Base-by-base conservation (phyloP, 2,888 invertebrate genomes). In the Mylabris sibirica region DNA sequence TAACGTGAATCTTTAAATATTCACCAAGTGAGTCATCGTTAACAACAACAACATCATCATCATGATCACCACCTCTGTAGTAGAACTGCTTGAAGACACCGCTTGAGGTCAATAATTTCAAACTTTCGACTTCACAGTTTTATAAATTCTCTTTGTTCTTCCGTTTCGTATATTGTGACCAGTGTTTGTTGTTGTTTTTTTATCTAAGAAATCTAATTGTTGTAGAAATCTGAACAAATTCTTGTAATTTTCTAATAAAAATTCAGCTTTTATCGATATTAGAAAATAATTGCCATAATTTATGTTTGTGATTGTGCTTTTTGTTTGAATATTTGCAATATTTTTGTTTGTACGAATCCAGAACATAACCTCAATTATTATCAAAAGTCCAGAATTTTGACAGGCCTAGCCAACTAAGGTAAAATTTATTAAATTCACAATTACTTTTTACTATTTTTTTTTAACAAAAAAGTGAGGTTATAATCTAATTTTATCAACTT, bases 81-180 rank as follows among this genome's bases (percentile, higher is more conserved):
- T 30, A n/a, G 17, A 53, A 20, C 11, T 11, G 53, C 22, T 74
- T 77, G 71, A 77, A 78, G 76, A 77, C 76, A 74, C 76, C 72
- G 76, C 74, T 74, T 77, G 81, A 80, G 81, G 82, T 82, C 81
- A 82, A 79, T 80, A 82, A 74, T 79, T 79, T 78, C 78, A 78
- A 75, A 77, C 77, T 76, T 76, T 74, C 67, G 63, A 67, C 65
- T 70, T 63, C 67, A 30, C 59, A 57, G 63, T 38, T 62, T 30
- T 70, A 53, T 53, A 53, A 53, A 53, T 65, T 70, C 66, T 67
- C 22, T 67, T 66, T 66, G 35, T 34, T 65, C 53, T 53, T 53
- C 49, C 49, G 49, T 49, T 49, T 20, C 20, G 20, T 49, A 30
- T 30, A 30, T 49, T 49, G 8, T 49, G 49, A n/a, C 8, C 11